Percentiles rank a stretch among this genome's conserved stretches.
Evolutionary conservation across 2,888 invertebrate genomes (phyloP).

Genomic region (Dryococelus australis): DNA sequence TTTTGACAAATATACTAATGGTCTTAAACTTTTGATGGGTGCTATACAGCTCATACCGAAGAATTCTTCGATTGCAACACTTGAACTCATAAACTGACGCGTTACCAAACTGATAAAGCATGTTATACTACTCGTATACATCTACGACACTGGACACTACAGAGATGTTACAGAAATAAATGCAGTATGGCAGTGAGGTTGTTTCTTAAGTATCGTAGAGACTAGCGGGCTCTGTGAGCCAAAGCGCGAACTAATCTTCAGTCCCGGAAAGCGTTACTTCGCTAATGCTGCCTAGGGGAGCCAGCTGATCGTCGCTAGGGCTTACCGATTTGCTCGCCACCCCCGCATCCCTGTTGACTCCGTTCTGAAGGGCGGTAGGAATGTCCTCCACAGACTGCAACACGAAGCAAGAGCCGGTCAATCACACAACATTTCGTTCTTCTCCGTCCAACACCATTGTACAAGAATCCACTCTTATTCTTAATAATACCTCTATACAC

Average conservation of each 20-base stretch:
- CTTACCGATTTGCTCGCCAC: conserved; percentile 60
- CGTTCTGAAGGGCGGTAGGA: conserved; percentile 12
- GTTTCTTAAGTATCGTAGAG: too few species aligned
- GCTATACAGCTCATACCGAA: too few species aligned
- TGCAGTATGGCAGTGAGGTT: neutral
- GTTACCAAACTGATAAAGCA: neutral
- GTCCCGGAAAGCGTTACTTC: conserved; percentile 38
- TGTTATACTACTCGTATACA: neutral
- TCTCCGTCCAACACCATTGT: too few species aligned
- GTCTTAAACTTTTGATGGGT: too few species aligned
- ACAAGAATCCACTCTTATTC: too few species aligned
- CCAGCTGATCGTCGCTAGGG: conserved; percentile 56
- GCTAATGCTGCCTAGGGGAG: conserved; percentile 64
- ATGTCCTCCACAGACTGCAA: conserved; percentile 43
- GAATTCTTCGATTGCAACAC: too few species aligned
- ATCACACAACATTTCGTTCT: too few species aligned
- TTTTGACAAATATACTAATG: too few species aligned
- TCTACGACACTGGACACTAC: neutral
- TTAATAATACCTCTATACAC: too few species aligned
- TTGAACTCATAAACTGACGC: neutral
- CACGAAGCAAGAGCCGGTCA: neutral
- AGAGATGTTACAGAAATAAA: neutral
- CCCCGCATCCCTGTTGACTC: conserved; percentile 50
- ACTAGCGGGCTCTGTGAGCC: neutral
- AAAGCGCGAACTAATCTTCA: neutral